phyloP scores from a whole-genome alignment of 2,797 vertebrate species.

The Coregonus sp. region DNA sequence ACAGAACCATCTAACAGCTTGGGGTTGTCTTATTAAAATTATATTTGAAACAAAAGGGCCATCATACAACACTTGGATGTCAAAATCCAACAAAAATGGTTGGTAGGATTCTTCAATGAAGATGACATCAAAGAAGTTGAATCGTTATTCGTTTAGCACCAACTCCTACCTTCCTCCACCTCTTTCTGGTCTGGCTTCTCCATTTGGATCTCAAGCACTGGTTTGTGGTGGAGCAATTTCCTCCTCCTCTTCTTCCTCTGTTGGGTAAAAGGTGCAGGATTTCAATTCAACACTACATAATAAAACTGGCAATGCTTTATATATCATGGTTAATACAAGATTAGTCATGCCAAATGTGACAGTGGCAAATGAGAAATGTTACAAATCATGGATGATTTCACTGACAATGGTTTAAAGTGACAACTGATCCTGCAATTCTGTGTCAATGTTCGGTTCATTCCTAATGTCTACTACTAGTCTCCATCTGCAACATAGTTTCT shows the following conservation, averaged over 20 bases:
- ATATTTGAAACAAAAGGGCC: slow-evolving; percentile 51
- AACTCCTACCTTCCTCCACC: slow-evolving; percentile 81
- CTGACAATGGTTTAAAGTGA: background rate
- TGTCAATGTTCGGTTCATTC: slow-evolving; percentile 29
- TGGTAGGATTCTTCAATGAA: background rate
- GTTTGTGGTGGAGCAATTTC: slow-evolving; percentile 81
- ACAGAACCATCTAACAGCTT: background rate
- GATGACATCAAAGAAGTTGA: slow-evolving; percentile 91
- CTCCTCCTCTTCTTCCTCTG: slow-evolving; percentile 85
- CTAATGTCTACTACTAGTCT: slow-evolving; percentile 39
- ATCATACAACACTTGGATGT: background rate
- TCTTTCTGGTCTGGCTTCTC: slow-evolving; percentile 84
- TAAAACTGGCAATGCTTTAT: background rate
- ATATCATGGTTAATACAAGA: background rate
- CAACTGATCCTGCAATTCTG: slow-evolving; percentile 7
- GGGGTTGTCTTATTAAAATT: background rate
- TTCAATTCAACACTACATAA: slow-evolving; percentile 17
- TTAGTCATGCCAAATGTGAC: background rate
- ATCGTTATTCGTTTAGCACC: too few relatives aligned
- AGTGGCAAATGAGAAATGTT: background rate
- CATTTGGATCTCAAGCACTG: slow-evolving; percentile 78
- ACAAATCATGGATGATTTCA: background rate
- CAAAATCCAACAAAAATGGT: background rate
- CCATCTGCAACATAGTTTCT: slow-evolving; percentile 20
- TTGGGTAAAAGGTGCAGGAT: slow-evolving; percentile 55